A percentile compares a stretch with the other conserved stretches of the same genome.
These are phyloP conservation scores for Pedionomus torquatus DNA, from an alignment of 2,113 vertebrate species.

Conservation along the genomic window DNA sequence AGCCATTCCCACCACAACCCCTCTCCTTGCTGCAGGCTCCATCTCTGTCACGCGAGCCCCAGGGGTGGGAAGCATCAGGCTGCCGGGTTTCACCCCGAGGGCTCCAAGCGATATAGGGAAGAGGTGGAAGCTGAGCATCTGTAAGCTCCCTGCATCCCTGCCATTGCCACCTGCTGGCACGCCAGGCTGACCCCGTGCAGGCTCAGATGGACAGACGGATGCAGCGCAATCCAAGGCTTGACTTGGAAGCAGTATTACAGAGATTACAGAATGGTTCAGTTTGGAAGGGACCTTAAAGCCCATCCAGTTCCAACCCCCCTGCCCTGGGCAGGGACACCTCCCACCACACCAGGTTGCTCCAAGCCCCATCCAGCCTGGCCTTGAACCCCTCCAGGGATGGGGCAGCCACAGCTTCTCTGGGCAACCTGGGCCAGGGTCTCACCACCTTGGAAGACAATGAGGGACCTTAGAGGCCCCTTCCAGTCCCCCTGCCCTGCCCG, in stretches of 20 bases:
- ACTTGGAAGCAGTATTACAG: neutral
- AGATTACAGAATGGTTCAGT: too few relatives aligned
- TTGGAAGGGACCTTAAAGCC: too few relatives aligned
- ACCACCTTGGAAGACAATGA: too few relatives aligned
- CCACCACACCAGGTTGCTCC: too few relatives aligned
- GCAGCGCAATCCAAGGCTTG: neutral
- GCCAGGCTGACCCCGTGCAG: neutral
- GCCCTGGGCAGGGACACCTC: too few relatives aligned
- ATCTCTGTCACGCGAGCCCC: neutral
- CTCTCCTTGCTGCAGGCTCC: neutral
- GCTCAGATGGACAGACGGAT: neutral
- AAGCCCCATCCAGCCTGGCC: too few relatives aligned
- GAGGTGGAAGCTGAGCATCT: accelerated
- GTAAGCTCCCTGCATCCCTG: neutral
- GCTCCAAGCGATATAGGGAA: neutral
- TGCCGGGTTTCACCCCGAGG: neutral
- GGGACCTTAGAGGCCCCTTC: too few relatives aligned
- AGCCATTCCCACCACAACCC: neutral
- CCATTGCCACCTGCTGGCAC: accelerated
- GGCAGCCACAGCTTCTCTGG: too few relatives aligned
- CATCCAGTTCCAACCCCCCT: too few relatives aligned
- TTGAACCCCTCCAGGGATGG: too few relatives aligned
- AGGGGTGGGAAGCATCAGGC: neutral
- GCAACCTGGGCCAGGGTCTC: too few relatives aligned
- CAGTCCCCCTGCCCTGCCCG: too few relatives aligned